Evolutionary conservation across 2,113 vertebrate genomes (phyloP), one percentile per base, ranked within the genome.

Genomic region (Carassius gibelio): DNA sequence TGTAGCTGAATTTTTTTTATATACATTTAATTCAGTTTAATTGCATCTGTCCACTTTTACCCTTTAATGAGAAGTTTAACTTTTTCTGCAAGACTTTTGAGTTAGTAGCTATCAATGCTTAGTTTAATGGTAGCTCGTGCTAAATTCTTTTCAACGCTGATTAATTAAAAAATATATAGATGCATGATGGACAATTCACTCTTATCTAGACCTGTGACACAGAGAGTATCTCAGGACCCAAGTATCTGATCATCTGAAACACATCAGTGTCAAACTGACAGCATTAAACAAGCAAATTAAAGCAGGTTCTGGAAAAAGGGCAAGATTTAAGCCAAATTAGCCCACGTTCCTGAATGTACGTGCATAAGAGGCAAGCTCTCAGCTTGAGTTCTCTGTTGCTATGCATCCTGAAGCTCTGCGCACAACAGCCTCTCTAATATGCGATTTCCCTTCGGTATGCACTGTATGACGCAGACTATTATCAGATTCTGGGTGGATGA

Each of bases 231-330:
- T 74, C 38, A 48, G 2, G 36, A 81, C 30, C 2, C n/a, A 79
- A 79, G 34, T 36, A 9, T 81, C 3, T 38, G 38, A 81, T 14
- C 77, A 66, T 62, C 61, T 87, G 88, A 89, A 86, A 84, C 85
- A 19, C 52, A 62, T 86, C 75, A 86, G 89, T 87, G 87, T 91
- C 89, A 93, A 93, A 88, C 89, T 91, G 90, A 89, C 91, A 87
- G 86, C 71, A 77, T 87, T 61, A 88, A 34, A 55, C 26, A 9
- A 87, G 85, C 88, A 88, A 88, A 87, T 86, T 89, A 82, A 91
- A 88, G 79, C 88, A 86, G 87, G 68, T 86, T 84, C 66, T 72
- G 83, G 87, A 89, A 87, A 86, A 90, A 86, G 72, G 85, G 91
- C 88, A 91, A 93, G 89, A 88, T 89, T 77, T 84, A 59, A 62